Conservation (phyloP, 2,113 vertebrate species). For the Catharus fuscescens region DNA sequence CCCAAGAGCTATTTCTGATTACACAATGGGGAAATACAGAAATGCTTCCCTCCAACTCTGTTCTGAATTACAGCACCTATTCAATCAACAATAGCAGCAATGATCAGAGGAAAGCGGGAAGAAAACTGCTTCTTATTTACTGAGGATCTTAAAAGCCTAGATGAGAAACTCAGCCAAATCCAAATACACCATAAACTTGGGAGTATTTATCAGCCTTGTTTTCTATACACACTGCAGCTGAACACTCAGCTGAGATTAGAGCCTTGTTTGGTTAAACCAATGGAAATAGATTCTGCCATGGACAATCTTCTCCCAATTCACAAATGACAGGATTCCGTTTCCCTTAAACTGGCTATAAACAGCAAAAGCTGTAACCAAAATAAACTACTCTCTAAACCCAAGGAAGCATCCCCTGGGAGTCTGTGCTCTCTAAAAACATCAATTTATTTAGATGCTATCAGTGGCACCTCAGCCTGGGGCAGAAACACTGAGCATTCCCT, state of each 20-base stretch:
- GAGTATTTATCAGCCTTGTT: neutral
- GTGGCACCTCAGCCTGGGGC: neutral
- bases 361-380: slow-evolving; percentile 25
- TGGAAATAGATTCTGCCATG: neutral
- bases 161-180: neutral
- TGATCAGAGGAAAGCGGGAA: neutral
- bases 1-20: neutral
- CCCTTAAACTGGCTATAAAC: neutral
- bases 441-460: neutral
- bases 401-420: neutral
- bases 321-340: neutral
- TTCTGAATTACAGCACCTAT: neutral
- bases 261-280: neutral
- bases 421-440: neutral
- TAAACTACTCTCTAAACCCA: neutral
- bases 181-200: neutral
- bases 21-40: neutral
- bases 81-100: neutral
- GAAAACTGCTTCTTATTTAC: neutral
- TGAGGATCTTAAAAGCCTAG: neutral
- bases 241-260: neutral
- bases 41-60: neutral
- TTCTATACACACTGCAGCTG: neutral
- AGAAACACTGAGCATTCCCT: neutral
- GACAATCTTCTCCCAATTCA: neutral